Percentiles rank a stretch among this genome's conserved stretches.
Evolutionary conservation across 2,888 invertebrate genomes (phyloP).

Genomic region (Drosophila basisetae): DNA sequence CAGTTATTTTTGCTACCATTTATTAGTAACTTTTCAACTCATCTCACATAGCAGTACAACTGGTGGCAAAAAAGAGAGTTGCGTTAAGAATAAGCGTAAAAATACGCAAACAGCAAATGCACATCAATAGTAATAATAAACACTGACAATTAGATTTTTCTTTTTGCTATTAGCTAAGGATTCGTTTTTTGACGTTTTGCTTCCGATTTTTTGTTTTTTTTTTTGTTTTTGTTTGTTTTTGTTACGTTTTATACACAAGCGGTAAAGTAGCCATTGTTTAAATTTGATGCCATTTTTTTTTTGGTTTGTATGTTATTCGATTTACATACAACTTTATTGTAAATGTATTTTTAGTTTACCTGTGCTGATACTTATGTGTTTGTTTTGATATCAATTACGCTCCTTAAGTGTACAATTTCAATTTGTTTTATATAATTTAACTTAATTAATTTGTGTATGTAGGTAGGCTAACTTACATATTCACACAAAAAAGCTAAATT

Average conservation of each 20-base stretch:
- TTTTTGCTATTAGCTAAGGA: conserved; percentile 50
- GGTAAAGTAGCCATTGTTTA: conserved; percentile 51
- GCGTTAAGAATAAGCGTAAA: conserved; percentile 55
- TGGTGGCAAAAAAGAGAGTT: conserved; percentile 30
- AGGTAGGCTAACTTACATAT: conserved; percentile 46
- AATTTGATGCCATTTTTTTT: conserved; percentile 30
- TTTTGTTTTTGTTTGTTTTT: conserved; percentile 25
- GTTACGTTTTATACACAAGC: conserved; percentile 62
- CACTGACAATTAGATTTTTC: conserved; percentile 74
- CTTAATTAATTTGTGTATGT: conserved; percentile 50
- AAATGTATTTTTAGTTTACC: conserved; percentile 69
- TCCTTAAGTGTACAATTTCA: conserved; percentile 66
- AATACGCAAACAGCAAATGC: conserved; percentile 68
- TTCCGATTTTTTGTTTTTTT: conserved; percentile 7
- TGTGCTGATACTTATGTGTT: conserved; percentile 76
- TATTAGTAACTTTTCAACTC: conserved; percentile 26
- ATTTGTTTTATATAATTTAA: conserved; percentile 21
- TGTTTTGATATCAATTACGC: conserved; percentile 73
- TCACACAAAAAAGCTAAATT: conserved; percentile 61
- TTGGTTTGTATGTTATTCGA: conserved; percentile 36
- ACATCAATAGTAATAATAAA: conserved; percentile 72
- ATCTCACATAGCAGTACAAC: conserved; percentile 33
- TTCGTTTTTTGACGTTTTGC: conserved; percentile 30
- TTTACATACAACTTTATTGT: conserved; percentile 52
- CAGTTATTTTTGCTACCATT: conserved; percentile 31